A percentile compares a stretch with the other conserved stretches of the same genome.
These are phyloP conservation scores for honey bee (Apis mellifera) DNA, from an alignment of 1,140 invertebrate genomes.

Conservation along the genomic window Amel_HAv3.1 CM009934.2:9972001-9972500, in stretches of 20 bases:
- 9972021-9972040: not conserved
- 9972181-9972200: conserved; percentile 20
- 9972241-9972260: not conserved
- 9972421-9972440: conserved; percentile 12
- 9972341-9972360: not conserved
- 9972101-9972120: not conserved
- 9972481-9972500: conserved; percentile 71
- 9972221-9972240: not conserved
- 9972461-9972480: conserved; percentile 47
- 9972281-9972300: conserved; percentile 4
- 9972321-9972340: not conserved
- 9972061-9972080: conserved; percentile 1
- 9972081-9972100: not conserved
- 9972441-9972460: conserved; percentile 38
- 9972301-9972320: conserved; percentile 20
- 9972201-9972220: not conserved
- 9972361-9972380: not conserved
- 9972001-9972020: conserved; percentile 44
- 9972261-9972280: conserved; percentile 4
- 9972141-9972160: not conserved
- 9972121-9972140: not conserved
- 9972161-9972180: not conserved
- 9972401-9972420: conserved; percentile 11
- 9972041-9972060: not conserved
- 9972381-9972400: not conserved